Conservation (phyloP, 2,797 vertebrate species). For the Ambastaia sidthimunki region DNA sequence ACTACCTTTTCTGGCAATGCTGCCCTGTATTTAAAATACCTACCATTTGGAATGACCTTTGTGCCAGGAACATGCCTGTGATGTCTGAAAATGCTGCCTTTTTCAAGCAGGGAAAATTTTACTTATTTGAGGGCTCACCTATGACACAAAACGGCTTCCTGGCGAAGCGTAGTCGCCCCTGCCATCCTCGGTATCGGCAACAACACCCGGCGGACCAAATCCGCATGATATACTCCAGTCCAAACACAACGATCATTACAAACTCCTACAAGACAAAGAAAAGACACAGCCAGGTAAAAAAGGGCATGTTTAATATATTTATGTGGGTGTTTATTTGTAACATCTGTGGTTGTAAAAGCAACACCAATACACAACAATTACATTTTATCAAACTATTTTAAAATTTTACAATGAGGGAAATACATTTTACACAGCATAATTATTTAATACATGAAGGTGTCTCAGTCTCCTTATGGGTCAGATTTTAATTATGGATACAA, state of each 20-base stretch:
- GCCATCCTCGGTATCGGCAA: constrained; percentile 98
- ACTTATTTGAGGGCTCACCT: constrained; percentile 75
- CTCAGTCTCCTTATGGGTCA: no score
- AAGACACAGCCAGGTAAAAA: background rate
- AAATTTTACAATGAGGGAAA: no score
- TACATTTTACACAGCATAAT: no score
- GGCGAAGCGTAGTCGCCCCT: constrained; percentile 93
- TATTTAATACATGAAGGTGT: no score
- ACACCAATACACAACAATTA: background rate
- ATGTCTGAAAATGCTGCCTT: no score
- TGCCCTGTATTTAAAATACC: no score
- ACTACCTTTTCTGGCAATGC: no score
- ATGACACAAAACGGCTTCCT: constrained; percentile 98
- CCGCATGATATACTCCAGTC: constrained; percentile 97
- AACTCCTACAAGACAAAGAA: constrained; percentile 83
- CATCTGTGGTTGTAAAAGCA: background rate
- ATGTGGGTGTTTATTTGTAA: background rate
- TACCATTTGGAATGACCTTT: no score
- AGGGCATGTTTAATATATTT: background rate
- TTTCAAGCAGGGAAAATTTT: no score
- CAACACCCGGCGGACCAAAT: constrained; percentile 99
- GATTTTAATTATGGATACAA: no score
- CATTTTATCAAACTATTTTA: no score
- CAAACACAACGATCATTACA: constrained; percentile 99
- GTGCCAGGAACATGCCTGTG: no score